A percentile compares a stretch with the other conserved stretches of the same genome.
These are phyloP conservation scores for Chunga burmeisteri DNA, from an alignment of 2,113 vertebrate species.

Conservation along the genomic window DNA sequence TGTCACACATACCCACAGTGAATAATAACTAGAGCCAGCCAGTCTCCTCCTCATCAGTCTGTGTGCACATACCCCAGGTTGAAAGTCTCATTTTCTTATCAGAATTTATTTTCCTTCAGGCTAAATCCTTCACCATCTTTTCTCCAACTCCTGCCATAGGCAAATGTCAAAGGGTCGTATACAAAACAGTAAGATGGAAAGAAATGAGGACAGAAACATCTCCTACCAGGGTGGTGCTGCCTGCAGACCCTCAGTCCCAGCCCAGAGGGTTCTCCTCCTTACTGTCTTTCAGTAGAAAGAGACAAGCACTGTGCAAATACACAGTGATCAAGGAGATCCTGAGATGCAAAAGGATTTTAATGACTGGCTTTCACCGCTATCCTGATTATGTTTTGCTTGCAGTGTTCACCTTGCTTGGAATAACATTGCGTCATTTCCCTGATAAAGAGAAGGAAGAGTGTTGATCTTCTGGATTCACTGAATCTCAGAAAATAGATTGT, in stretches of 20 bases:
- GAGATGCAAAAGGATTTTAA: background rate
- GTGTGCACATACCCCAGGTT: background rate
- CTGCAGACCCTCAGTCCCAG: background rate
- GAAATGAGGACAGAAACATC: background rate
- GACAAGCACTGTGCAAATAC: background rate
- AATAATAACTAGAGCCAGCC: background rate
- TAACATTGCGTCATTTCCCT: background rate
- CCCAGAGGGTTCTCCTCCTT: background rate
- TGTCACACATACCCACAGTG: background rate
- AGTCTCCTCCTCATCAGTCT: background rate
- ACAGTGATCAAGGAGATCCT: background rate
- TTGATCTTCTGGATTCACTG: background rate
- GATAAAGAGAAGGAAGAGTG: background rate
- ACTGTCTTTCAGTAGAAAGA: background rate
- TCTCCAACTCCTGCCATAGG: background rate
- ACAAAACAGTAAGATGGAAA: background rate
- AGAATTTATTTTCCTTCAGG: background rate
- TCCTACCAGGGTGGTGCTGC: background rate
- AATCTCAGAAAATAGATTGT: background rate
- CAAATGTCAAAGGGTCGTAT: background rate
- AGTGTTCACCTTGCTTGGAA: background rate
- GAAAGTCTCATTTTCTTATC: background rate
- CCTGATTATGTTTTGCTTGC: background rate
- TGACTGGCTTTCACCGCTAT: background rate
- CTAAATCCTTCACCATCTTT: conserved; percentile 14